Evolutionary conservation across 2,888 invertebrate genomes (phyloP).

Genomic region (Dorcus parallelipipedus): DNA sequence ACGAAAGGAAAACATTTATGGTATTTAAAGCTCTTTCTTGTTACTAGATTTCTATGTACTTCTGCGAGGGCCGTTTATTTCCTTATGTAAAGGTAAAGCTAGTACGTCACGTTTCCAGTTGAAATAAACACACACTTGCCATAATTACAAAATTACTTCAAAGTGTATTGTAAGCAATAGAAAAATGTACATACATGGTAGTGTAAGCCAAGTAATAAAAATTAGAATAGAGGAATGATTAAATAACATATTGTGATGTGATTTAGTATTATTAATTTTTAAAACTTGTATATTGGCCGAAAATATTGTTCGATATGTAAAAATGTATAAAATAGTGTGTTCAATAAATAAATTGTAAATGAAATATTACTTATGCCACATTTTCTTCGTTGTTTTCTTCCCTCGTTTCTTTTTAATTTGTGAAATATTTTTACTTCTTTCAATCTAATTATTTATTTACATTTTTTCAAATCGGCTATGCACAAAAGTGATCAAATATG

Average conservation of each 20-base stretch:
- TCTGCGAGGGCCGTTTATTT: too few species aligned
- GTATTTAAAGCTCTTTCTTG: too few species aligned
- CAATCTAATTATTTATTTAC: too few species aligned
- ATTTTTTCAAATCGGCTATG: too few species aligned
- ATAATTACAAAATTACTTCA: not conserved
- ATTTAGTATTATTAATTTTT: constrained; percentile 37
- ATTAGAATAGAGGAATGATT: constrained; percentile 4
- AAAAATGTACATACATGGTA: constrained; percentile 2
- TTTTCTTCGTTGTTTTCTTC: too few species aligned
- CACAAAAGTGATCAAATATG: too few species aligned
- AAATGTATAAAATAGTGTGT: constrained; percentile 34
- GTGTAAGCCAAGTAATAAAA: not conserved
- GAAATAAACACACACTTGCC: not conserved
- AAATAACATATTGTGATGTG: constrained; percentile 42
- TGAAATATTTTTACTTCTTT: too few species aligned
- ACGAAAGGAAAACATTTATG: too few species aligned
- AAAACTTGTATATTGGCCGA: constrained; percentile 27
- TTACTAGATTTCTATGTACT: too few species aligned
- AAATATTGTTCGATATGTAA: constrained; percentile 22
- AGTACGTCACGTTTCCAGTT: too few species aligned
- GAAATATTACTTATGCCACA: not conserved
- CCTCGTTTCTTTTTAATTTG: too few species aligned
- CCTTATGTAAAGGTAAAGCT: not conserved
- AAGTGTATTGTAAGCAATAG: constrained; percentile 11
- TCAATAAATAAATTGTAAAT: constrained; percentile 27